These are phyloP conservation scores for Tinea semifulvella DNA, from an alignment of 2,888 invertebrate species.

Conservation along the genomic window DNA sequence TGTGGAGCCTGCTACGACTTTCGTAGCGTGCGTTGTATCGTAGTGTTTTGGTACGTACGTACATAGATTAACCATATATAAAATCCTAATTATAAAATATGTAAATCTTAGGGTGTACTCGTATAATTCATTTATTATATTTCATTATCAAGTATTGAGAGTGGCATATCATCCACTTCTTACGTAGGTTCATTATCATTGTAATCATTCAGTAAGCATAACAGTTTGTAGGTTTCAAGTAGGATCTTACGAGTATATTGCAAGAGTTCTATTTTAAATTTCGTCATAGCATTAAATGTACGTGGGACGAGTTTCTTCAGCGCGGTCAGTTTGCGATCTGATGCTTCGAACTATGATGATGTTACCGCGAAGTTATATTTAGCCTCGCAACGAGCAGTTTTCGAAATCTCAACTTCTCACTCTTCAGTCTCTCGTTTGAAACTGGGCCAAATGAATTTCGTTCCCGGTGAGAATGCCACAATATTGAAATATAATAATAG, in stretches of 20 bases:
- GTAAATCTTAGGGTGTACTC: no score
- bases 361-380: constrained; percentile 30
- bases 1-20: not conserved
- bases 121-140: no score
- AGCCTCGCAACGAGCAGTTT: constrained; percentile 57
- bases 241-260: constrained; percentile 26
- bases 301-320: constrained; percentile 16
- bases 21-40: not conserved
- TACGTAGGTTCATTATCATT: constrained; percentile 30
- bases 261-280: constrained; percentile 42
- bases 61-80: not conserved
- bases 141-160: no score
- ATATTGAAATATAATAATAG: constrained; percentile 66
- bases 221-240: no score
- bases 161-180: no score
- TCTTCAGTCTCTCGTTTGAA: constrained; percentile 62
- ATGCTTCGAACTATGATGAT: constrained; percentile 4
- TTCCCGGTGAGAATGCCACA: constrained; percentile 61
- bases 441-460: constrained; percentile 63
- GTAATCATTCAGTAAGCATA: constrained; percentile 20
- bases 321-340: constrained; percentile 13
- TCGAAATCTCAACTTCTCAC: constrained; percentile 57
- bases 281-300: constrained; percentile 26
- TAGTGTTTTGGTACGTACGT: not conserved
- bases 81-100: not conserved